Evolutionary conservation across 2,797 vertebrate species (phyloP).

Genomic region (Lagorchestes hirsutus): DNA sequence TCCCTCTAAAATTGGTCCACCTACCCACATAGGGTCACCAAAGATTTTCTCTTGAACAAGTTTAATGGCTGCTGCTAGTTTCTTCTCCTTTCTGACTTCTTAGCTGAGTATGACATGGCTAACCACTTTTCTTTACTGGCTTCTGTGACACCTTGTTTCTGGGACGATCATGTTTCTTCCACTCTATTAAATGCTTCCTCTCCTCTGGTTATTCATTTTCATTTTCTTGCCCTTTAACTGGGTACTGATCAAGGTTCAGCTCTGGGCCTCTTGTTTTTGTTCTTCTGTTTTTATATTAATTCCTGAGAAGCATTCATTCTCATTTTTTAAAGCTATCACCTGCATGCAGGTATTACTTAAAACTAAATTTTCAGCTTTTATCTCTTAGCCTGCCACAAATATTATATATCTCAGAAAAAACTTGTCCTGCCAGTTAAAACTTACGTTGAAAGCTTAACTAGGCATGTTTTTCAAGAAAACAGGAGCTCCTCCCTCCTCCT

Average conservation of each 20-base stretch:
- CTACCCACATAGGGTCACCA: background rate
- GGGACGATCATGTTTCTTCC: background rate
- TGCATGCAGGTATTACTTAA: background rate
- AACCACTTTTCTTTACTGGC: slow-evolving; percentile 6
- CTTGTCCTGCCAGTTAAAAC: background rate
- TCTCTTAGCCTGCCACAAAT: background rate
- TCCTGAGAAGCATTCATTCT: slow-evolving; percentile 14
- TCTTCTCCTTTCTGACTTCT: background rate
- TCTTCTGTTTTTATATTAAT: background rate
- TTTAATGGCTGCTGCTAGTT: slow-evolving; percentile 2
- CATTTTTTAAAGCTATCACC: slow-evolving; percentile 19
- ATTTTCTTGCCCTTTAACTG: background rate
- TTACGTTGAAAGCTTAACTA: slow-evolving; percentile 10
- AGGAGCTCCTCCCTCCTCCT: background rate
- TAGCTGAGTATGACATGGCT: background rate
- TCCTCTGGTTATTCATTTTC: background rate
- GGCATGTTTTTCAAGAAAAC: background rate
- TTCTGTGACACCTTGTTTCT: background rate
- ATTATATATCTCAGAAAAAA: background rate
- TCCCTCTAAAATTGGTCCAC: background rate
- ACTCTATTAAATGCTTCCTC: background rate
- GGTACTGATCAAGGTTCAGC: background rate
- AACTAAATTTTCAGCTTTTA: background rate
- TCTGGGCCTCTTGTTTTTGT: background rate
- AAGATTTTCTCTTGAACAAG: slow-evolving; percentile 10